Conservation (phyloP, 2,113 vertebrate genomes). For the Xiphias gladius region DNA sequence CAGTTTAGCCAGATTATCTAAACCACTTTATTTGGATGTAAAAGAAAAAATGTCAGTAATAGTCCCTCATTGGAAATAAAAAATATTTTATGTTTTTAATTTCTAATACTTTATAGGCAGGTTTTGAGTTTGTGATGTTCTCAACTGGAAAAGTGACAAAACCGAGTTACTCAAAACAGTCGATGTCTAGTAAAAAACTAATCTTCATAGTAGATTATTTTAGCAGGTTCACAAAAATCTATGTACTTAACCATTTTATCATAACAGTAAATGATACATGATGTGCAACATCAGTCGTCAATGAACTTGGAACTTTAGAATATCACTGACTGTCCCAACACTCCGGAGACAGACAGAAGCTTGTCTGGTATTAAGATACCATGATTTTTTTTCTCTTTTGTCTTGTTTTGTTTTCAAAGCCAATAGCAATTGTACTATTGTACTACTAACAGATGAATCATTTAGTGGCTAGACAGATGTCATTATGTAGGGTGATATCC, state of each 20-base stretch:
- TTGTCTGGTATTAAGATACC: too few relatives aligned
- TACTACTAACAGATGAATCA: neutral
- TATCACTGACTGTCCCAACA: too few relatives aligned
- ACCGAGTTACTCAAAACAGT: neutral
- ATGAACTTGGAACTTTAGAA: too few relatives aligned
- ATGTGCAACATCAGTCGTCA: neutral
- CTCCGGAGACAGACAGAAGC: too few relatives aligned
- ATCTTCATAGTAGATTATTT: neutral
- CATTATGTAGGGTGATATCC: neutral
- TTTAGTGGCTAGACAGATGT: neutral
- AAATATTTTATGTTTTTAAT: neutral
- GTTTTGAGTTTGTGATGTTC: neutral
- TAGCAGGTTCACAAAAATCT: neutral
- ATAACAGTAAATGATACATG: neutral
- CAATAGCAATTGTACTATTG: too few relatives aligned
- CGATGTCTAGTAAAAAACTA: neutral
- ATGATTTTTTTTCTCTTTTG: too few relatives aligned
- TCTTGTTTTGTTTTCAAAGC: too few relatives aligned
- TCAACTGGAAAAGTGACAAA: neutral
- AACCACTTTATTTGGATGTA: neutral
- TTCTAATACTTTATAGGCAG: too few relatives aligned
- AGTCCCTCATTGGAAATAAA: neutral
- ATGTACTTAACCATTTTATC: neutral
- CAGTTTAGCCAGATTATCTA: neutral
- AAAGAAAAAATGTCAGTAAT: neutral